Base-by-base conservation (phyloP, 2,797 vertebrate genomes). In the Enteromius radiatus region DNA sequence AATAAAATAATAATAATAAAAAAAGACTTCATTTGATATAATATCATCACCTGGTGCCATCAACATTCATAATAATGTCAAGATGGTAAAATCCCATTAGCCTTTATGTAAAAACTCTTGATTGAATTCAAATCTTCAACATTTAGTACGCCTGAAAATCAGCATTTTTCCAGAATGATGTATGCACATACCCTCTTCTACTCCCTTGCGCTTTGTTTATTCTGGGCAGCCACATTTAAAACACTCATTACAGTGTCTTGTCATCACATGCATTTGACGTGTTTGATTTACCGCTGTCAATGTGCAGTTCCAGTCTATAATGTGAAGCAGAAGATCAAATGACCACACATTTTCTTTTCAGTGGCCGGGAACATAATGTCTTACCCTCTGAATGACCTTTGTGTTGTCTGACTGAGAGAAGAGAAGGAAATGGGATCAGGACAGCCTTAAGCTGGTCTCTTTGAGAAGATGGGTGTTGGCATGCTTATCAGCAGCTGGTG, bases 361-460 rank as follows among this genome's bases (percentile, higher is more conserved):
- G 64, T 76, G 43, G 36, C 76, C 10, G 5, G 14, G 21, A 71
- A 41, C 31, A 68, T n/a, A 69, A 69, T 31, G 49, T 64, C 54
- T 64, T 86, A 78, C 33, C 78, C 83, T 76, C 17, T 69, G 75
- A 65, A 67, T 86, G 78, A 63, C 78, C 82, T 71, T 33, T 74
- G 56, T 47, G 70, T 81, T 78, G 76, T 84, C 73, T 75, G 21
- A 59, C 52, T 76, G 21, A 47, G 45, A 64, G 68, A 43, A 74
- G 41, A 61, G 33, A 21, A 59, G 26, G 76, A 68, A 73, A 78
- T 54, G 23, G 49, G 23, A 85, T 61, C 81, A 75, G 61, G 74
- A n/a, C 78, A 83, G 68, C 54, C 52, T 63, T 77, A 19, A 69
- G 75, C 59, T 28, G 80, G 82, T 33, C 28, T 80, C 68, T 61